These are phyloP conservation scores for Pseudomyrmex concolor DNA, from an alignment of 1,140 invertebrate genomes.

Conservation along the genomic window DNA sequence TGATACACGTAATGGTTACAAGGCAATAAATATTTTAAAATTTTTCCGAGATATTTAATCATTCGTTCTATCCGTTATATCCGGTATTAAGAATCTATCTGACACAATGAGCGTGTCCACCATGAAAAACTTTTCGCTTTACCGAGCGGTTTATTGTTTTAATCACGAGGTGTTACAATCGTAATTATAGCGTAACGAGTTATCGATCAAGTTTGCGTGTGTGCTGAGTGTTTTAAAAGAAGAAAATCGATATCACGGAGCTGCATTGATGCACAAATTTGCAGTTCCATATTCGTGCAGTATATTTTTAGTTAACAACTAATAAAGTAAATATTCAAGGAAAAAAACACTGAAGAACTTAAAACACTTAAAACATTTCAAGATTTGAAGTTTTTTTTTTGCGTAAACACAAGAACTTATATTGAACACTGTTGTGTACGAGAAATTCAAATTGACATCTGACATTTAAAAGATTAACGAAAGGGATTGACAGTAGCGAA, in stretches of 20 bases:
- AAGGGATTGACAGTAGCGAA: background rate
- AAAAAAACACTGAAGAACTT: background rate
- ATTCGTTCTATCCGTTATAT: background rate
- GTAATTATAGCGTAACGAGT: constrained; percentile 17
- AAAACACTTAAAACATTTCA: background rate
- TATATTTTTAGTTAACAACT: background rate
- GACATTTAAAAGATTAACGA: background rate
- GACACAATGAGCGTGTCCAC: constrained; percentile 18
- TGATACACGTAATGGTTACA: background rate
- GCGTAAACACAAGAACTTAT: background rate
- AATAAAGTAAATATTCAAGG: background rate
- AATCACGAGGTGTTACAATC: constrained; percentile 25
- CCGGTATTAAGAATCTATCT: constrained; percentile 22
- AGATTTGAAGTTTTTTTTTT: background rate
- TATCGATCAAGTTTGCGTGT: constrained; percentile 25
- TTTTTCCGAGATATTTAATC: constrained; percentile 17
- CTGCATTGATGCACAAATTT: background rate
- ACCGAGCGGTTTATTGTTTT: constrained; percentile 30
- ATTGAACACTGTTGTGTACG: background rate
- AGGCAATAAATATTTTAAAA: background rate
- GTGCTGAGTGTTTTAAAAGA: background rate
- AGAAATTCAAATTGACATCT: background rate
- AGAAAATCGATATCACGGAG: background rate
- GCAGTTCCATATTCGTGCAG: background rate
- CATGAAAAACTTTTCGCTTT: constrained; percentile 31